These are phyloP conservation scores for Danio aesculapii DNA, from an alignment of 2,797 vertebrate genomes.

Conservation along the genomic window DNA sequence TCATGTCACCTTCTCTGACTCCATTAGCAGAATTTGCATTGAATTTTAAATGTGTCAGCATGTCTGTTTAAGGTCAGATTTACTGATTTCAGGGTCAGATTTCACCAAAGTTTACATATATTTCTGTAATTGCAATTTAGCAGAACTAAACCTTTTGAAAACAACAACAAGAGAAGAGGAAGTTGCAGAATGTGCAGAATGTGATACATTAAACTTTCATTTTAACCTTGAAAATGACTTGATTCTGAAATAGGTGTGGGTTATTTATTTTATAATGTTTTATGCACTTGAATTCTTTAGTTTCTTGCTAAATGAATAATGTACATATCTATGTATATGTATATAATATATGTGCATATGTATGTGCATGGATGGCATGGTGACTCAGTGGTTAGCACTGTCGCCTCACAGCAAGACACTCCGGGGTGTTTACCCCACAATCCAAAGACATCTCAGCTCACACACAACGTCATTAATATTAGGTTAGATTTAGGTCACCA, in stretches of 20 bases:
- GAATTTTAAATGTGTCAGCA: constrained; percentile 3
- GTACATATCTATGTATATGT: too few relatives aligned
- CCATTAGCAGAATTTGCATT: background rate
- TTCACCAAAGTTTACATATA: constrained; percentile 25
- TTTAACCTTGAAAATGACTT: constrained; percentile 17
- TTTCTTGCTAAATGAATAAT: background rate
- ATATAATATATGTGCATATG: too few relatives aligned
- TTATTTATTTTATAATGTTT: background rate
- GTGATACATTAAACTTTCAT: background rate
- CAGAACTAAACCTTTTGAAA: constrained; percentile 8
- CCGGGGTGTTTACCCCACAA: too few relatives aligned
- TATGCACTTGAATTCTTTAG: background rate
- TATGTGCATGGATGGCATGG: too few relatives aligned
- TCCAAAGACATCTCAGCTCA: too few relatives aligned
- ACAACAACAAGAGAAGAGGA: background rate
- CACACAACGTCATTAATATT: too few relatives aligned
- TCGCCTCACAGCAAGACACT: too few relatives aligned
- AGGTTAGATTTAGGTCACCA: too few relatives aligned
- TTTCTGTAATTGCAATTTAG: constrained; percentile 17
- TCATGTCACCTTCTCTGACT: constrained; percentile 23
- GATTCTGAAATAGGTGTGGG: background rate
- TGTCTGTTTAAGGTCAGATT: constrained; percentile 1
- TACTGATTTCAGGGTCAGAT: constrained; percentile 7
- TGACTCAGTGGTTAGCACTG: too few relatives aligned
- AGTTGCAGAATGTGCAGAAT: background rate